Conservation (phyloP, 2,113 vertebrate genomes). For the Corythaixoides concolor region DNA sequence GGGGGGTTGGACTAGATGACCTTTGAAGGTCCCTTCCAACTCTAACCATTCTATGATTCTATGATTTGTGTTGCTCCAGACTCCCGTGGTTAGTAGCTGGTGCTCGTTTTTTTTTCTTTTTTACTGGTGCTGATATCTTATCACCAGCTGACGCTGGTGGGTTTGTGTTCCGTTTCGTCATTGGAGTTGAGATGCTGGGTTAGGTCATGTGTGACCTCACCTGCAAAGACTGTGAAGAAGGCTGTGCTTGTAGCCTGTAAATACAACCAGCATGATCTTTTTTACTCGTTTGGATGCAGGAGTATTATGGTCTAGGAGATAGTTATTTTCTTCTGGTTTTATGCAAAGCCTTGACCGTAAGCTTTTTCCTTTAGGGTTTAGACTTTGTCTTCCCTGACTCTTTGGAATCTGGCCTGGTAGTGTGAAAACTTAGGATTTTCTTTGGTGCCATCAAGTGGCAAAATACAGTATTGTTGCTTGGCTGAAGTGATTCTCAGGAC, state of each 20-base stretch:
- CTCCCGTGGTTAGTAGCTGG: neutral
- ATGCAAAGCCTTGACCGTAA: rapidly evolving
- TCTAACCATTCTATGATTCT: too few relatives aligned
- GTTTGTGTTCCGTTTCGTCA: neutral
- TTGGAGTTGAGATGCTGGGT: neutral
- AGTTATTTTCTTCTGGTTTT: neutral
- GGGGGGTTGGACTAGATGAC: too few relatives aligned
- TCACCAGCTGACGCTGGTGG: neutral
- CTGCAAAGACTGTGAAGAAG: neutral
- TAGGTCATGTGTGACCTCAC: rapidly evolving
- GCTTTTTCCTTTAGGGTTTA: neutral
- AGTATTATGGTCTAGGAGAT: neutral
- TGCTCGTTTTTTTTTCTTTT: neutral
- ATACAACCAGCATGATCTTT: rapidly evolving
- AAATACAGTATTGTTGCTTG: neutral
- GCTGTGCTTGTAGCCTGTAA: too few relatives aligned
- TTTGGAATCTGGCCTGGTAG: rapidly evolving
- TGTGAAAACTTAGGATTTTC: neutral
- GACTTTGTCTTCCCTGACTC: rapidly evolving
- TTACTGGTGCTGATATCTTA: rapidly evolving
- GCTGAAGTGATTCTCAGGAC: rapidly evolving
- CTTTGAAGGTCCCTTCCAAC: too few relatives aligned
- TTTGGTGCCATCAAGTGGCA: conserved; percentile 57
- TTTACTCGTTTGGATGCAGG: neutral
- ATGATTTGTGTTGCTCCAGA: rapidly evolving